A percentile compares a stretch with the other conserved stretches of the same genome.
These are phyloP conservation scores for Molossus molossus DNA, from an alignment of 2,797 vertebrate species.

Conservation along the genomic window DNA sequence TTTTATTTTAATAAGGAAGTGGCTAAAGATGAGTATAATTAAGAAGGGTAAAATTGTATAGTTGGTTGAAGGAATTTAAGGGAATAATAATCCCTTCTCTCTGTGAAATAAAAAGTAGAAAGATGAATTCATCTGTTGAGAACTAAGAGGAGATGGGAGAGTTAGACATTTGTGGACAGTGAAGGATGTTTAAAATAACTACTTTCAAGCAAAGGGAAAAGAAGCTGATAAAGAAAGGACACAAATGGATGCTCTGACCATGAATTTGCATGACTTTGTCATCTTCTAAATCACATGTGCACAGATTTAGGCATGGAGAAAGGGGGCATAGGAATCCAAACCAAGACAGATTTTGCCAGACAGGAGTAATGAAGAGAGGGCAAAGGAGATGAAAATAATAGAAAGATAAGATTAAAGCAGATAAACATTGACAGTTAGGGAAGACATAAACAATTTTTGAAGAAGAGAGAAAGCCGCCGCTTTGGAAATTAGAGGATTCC, in stretches of 20 bases:
- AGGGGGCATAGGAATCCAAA: neutral
- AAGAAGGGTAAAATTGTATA: neutral
- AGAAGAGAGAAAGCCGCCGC: neutral
- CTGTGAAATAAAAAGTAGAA: neutral
- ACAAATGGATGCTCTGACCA: neutral
- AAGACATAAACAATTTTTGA: neutral
- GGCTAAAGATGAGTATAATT: neutral
- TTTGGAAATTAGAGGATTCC: neutral
- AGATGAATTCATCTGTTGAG: conserved; percentile 24
- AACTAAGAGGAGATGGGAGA: neutral
- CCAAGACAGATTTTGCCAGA: neutral
- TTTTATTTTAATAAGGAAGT: neutral
- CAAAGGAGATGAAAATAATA: neutral
- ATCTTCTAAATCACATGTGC: neutral
- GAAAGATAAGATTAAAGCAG: neutral
- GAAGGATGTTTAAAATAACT: neutral
- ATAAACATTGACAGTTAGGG: neutral
- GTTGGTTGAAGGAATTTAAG: neutral
- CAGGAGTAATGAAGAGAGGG: neutral
- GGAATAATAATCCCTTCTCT: neutral
- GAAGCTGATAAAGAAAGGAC: neutral
- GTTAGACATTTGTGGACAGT: neutral
- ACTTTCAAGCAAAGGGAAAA: neutral
- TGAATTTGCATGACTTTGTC: neutral
- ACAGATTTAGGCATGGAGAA: neutral